A percentile compares a stretch with the other conserved stretches of the same genome.
phyloP scores from a whole-genome alignment of 2,797 vertebrate genomes.

The Chaunax sp. region DNA sequence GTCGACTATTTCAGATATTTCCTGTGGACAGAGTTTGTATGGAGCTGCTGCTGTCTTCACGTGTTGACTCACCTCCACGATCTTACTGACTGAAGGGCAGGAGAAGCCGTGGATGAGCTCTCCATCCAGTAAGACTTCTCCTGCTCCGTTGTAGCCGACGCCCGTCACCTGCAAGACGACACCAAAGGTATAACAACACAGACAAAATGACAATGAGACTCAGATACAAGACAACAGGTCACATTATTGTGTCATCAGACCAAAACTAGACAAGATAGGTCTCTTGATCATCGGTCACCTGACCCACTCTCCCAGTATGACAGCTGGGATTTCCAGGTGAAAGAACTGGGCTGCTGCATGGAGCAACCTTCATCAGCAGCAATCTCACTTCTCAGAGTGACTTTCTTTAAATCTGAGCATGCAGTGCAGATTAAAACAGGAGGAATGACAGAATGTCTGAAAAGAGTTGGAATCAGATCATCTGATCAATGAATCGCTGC shows the following conservation, averaged over 20 bases:
- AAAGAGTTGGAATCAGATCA: no score
- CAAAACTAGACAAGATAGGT: no score
- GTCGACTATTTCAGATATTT: no score
- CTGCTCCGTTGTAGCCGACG: constrained; percentile 94
- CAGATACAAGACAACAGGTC: no score
- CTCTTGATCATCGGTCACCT: constrained; percentile 14
- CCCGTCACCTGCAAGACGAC: constrained; percentile 89
- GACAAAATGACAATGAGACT: not conserved
- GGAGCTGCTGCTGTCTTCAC: no score
- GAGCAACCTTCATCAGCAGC: no score
- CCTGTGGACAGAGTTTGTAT: not conserved
- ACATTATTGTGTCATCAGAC: not conserved
- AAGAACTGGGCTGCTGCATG: no score
- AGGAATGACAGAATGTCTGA: no score
- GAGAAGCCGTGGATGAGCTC: constrained; percentile 93
- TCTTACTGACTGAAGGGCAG: constrained; percentile 88
- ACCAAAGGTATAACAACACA: not conserved
- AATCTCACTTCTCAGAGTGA: no score
- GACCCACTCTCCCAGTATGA: constrained; percentile 10
- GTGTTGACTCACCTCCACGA: constrained; percentile 89
- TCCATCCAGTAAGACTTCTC: constrained; percentile 91
- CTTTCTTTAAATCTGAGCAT: no score
- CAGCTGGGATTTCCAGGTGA: constrained; percentile 19
- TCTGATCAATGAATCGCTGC: no score
- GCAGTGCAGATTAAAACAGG: no score